A percentile compares a stretch with the other conserved stretches of the same genome.
Conservation (phyloP, 2,113 vertebrate genomes). For the Eclectus roratus region DNA sequence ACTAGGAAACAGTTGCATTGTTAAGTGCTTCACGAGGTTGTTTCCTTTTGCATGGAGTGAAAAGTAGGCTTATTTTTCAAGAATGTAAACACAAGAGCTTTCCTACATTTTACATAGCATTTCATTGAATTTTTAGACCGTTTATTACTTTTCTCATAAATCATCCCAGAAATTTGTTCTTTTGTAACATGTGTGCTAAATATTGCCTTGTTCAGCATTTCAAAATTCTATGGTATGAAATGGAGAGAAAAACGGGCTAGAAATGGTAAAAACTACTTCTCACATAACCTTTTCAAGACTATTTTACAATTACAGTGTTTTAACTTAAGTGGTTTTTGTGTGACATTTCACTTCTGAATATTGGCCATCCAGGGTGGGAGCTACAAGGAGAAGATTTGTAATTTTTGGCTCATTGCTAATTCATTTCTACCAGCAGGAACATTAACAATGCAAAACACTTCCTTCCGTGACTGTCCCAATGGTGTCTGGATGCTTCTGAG, state of each 20-base stretch:
- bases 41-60: not conserved
- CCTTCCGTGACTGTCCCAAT: fast-evolving
- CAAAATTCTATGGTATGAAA: not conserved
- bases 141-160: not conserved
- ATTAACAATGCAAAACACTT: not conserved
- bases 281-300: not conserved
- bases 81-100: not conserved
- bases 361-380: not conserved
- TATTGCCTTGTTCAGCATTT: not conserved
- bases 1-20: not conserved
- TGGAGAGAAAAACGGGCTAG: not conserved
- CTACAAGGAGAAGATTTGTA: not conserved
- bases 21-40: not conserved
- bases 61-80: not conserved
- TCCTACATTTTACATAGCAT: not conserved
- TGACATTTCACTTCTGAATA: not conserved
- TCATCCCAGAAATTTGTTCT: not conserved
- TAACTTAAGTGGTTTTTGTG: not conserved
- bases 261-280: not conserved
- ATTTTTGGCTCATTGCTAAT: not conserved
- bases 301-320: not conserved
- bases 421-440: not conserved
- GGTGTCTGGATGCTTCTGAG: not conserved
- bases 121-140: not conserved
- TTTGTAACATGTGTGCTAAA: not conserved